Conservation (phyloP, 2,888 invertebrate species). For the Galerucella nymphaeae region DNA sequence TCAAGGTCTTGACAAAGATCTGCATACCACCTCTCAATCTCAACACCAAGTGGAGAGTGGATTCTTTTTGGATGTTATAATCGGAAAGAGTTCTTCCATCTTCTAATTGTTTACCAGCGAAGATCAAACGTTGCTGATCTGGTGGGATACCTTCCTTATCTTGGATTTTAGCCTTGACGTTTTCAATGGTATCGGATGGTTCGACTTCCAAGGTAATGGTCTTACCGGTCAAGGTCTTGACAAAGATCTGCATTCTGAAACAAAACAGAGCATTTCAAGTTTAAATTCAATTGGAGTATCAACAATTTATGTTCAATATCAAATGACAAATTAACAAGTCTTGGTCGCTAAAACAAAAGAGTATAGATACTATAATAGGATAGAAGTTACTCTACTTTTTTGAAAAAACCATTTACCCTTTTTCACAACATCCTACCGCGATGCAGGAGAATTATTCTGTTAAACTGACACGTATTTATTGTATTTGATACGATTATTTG, state of each 20-base stretch:
- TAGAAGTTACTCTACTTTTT: too few relatives aligned
- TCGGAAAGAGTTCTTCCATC: slow-evolving; percentile 92
- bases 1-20: slow-evolving; percentile 68
- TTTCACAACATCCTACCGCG: too few relatives aligned
- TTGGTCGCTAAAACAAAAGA: background rate
- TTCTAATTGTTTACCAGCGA: slow-evolving; percentile 90
- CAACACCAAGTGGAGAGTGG: slow-evolving; percentile 61
- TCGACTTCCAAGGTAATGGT: slow-evolving; percentile 71
- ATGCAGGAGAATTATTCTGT: too few relatives aligned
- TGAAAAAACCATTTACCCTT: too few relatives aligned
- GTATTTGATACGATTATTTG: too few relatives aligned
- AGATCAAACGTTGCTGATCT: slow-evolving; percentile 70
- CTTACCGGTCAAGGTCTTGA: slow-evolving; percentile 71
- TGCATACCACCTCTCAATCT: slow-evolving; percentile 88
- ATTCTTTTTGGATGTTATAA: slow-evolving; percentile 90
- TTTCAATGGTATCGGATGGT: slow-evolving; percentile 72
- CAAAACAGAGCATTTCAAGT: background rate
- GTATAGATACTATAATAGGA: too few relatives aligned
- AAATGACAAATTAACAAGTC: background rate
- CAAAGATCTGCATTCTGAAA: slow-evolving; percentile 73
- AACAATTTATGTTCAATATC: too few relatives aligned
- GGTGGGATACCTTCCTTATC: slow-evolving; percentile 84
- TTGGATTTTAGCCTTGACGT: slow-evolving; percentile 70
- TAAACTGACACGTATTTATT: too few relatives aligned
- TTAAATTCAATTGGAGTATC: background rate